Base-by-base conservation (phyloP, 2,797 vertebrate species). In the Eidolon dupreanum region DNA sequence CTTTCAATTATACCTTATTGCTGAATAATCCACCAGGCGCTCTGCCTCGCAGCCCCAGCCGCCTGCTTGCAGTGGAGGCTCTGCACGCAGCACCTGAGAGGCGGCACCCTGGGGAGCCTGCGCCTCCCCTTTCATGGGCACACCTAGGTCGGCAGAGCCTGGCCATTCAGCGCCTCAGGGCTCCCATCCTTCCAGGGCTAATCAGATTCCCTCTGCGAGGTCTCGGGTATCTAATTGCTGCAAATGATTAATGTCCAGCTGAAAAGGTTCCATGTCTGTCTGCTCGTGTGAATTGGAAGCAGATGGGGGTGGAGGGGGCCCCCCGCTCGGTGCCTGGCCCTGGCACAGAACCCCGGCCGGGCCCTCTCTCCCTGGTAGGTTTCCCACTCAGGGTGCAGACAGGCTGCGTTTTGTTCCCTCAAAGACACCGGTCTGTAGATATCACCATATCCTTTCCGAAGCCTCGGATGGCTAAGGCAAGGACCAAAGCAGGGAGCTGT, bases 1-100 rank as follows among this genome's bases (percentile, higher is more conserved):
- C 97, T 95, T 98, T 97, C 98, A 98, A 97, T 98, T 98, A 98
- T 88, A 98, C 96, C 96, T 98, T 96, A 92, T 97, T 96, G 97
- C 97, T 97, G 98, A 97, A 93, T 97, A 97, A 97, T 96, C 97
- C 83, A 16, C 55, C 4, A 88, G 87, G 95, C 91, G 94, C 95
- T 97, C 49, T 87, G 85, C 93, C 87, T 81, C 43, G 87, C 94
- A 79, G 88, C 66, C 95, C 97, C 26, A 82, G 95, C 97, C 93
- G 68, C 93, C 96, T 89, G 97, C 89, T 93, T 95, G 65, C 94
- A 94, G 83, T 59, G 38, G 41, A 90, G 88, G 75, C 96, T 96
- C 95, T 94, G 97, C 96, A 95, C 92, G 87, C 81, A 61, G 68
- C 94, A 94, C 94, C 95, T 88, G 96, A 95, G 96, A 90, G 81